Evolutionary conservation across 2,888 invertebrate species (phyloP), one percentile per base, ranked within the genome.

Genomic region (Sturmia bella): DNA sequence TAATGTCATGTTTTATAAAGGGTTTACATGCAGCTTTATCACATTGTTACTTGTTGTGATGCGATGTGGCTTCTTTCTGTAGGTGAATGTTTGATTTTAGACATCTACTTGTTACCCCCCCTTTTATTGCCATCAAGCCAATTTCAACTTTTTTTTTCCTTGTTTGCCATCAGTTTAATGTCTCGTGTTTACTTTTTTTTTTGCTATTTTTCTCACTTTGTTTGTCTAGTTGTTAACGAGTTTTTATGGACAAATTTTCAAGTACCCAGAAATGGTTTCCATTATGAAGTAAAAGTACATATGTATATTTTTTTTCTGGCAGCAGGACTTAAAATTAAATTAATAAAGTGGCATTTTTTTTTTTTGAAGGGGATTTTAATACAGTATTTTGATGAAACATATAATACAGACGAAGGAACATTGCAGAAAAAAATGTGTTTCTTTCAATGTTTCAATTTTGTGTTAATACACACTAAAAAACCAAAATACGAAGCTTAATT

Each of bases 51-150:
- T 74, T 54, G 64, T 19, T 68, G 72, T 73, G 68, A 77, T 76
- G 77, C 63, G 24, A 74, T 74, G 73, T 79, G 69, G 64, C 77
- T 79, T 70, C 64, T 50, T 19, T 70, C 61, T n/a, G 11, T 43
- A 9, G 43, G 27, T 74, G 64, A 45, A n/a, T 69, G 48, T 73
- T 63, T 69, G 57, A 45, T 70, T 69, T 57, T 56, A 19, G 15
- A 37, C 48, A 39, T 68, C 27, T 66, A 61, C 59, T 68, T 39
- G 11, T 24, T 66, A 54, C 43, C 69, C 39, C 50, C 43, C 69
- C 39, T 50, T 59, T 24, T 69, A 52, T 74, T 78, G 84, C 84
- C 80, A 85, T 83, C 83, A 84, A 85, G 85, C 83, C 83, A 84
- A 84, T 80, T 66, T 66, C 59, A 1, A 17, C 50, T 50, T 61